Percentiles rank a stretch among this genome's conserved stretches.
These are phyloP conservation scores for Tubulanus polymorphus DNA, from an alignment of 2,888 invertebrate species.

Conservation along the genomic window DNA sequence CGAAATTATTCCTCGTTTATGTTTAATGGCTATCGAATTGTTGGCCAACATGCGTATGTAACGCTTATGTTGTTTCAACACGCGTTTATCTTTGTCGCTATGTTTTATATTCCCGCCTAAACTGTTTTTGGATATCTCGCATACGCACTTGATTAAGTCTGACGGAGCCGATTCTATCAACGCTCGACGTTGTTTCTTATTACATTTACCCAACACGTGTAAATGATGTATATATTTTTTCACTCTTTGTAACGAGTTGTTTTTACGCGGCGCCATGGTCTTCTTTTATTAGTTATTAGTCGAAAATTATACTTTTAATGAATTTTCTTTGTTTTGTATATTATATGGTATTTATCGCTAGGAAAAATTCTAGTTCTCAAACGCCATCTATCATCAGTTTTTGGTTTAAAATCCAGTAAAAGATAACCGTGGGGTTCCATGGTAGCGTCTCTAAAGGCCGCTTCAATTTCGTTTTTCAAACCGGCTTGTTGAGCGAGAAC, in stretches of 20 bases:
- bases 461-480: slow-evolving; percentile 4
- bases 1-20: background rate
- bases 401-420: slow-evolving; percentile 13
- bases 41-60: background rate
- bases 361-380: slow-evolving; percentile 14
- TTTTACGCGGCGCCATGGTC: background rate
- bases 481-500: slow-evolving; percentile 13
- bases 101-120: background rate
- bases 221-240: background rate
- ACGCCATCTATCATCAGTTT: slow-evolving; percentile 9
- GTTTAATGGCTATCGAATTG: background rate
- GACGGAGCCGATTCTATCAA: background rate
- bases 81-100: background rate
- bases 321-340: background rate
- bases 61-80: background rate
- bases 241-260: background rate
- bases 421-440: slow-evolving; percentile 9
- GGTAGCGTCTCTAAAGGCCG: slow-evolving; percentile 15
- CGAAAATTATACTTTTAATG: background rate
- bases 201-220: background rate
- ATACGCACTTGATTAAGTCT: background rate
- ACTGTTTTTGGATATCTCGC: background rate
- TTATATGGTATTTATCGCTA: background rate
- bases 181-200: background rate
- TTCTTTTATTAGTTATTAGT: background rate